Base-by-base conservation (phyloP, 2,797 vertebrate species). In the Pristis pectinata region DNA sequence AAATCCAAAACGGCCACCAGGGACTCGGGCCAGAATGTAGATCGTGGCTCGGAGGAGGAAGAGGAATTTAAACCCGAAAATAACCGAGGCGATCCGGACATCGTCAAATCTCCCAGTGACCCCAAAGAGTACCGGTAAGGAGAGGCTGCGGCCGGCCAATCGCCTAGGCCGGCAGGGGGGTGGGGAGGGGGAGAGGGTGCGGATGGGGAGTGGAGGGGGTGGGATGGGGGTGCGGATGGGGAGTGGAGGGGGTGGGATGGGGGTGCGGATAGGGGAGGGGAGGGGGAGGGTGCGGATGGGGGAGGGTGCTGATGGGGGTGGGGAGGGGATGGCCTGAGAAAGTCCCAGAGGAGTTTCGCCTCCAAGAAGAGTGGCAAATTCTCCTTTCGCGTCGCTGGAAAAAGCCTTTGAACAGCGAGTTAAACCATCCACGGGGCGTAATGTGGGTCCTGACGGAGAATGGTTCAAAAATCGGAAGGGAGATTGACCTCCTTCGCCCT, bases 81-180 rank as follows among this genome's bases (percentile, higher is more conserved):
- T 85, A 97, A 97, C 37, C 94, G 96, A 41, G 98, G 98, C 93
- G 98, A 99, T 95, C 95, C 96, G 0, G 96, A 97, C 56, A 98
- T 99, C 95, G 95, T 97, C 95, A 99, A 98, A 95, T 99, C 98
- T 3, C 99, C 98, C 95, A 99, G 98, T 87, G 99, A 99, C 96
- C 98, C 98, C 34, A 99, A 99, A 97, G 98, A 97, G 79, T 99
- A 99, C 97, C 98, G 99, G 98, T 99, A 96, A 96, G 96, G 30
- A 6, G 41, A 34, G 70, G 15, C 70, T 13, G 53, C 41, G 8
- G 64, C 6, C 53, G 19, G 87, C 3, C 41, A 24, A 24, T 87
- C 83, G 7, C 13, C 3, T 6, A 7, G 19, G 22, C 70, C 24
- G 19, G 22, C 70, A 24, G 0, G 70, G 19, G 49, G 49, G 67